Percentiles rank a stretch among this genome's conserved stretches.
Conservation (phyloP, 2,797 vertebrate species). For the Cetoscarus ocellatus region DNA sequence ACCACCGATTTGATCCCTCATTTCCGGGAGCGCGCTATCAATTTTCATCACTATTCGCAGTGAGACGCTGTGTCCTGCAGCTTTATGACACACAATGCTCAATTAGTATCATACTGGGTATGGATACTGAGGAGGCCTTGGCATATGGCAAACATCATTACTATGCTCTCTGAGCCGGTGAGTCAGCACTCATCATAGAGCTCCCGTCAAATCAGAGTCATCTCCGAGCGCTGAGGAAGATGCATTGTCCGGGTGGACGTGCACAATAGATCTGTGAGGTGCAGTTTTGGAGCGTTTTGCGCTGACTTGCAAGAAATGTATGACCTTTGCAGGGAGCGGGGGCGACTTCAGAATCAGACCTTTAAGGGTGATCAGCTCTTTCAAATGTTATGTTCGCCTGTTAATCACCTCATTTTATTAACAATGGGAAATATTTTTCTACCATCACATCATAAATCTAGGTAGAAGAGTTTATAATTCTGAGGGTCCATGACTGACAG, state of each 20-base stretch:
- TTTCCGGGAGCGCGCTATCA: conserved; percentile 73
- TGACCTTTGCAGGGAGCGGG: conserved; percentile 10
- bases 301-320: conserved; percentile 1
- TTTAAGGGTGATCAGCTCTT: too few relatives aligned
- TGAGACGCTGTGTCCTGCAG: conserved; percentile 65
- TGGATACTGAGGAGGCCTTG: conserved; percentile 54
- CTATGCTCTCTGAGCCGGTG: conserved; percentile 52
- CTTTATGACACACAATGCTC: conserved; percentile 68
- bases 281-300: conserved; percentile 8
- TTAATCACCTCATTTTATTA: too few relatives aligned
- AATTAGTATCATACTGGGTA: conserved; percentile 70
- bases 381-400: too few relatives aligned
- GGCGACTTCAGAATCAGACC: too few relatives aligned
- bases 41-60: conserved; percentile 67
- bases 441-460: too few relatives aligned
- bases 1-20: conserved; percentile 51
- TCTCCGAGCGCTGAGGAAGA: conserved; percentile 29
- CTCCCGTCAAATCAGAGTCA: conserved; percentile 32
- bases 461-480: too few relatives aligned
- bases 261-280: conserved; percentile 2
- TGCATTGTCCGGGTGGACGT: conserved; percentile 20
- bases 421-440: too few relatives aligned
- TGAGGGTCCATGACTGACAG: too few relatives aligned
- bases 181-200: conserved; percentile 51
- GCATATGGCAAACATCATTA: conserved; percentile 73